These are phyloP conservation scores for Zootermopsis nevadensis DNA, from an alignment of 2,888 invertebrate genomes.

Conservation along the genomic window DNA sequence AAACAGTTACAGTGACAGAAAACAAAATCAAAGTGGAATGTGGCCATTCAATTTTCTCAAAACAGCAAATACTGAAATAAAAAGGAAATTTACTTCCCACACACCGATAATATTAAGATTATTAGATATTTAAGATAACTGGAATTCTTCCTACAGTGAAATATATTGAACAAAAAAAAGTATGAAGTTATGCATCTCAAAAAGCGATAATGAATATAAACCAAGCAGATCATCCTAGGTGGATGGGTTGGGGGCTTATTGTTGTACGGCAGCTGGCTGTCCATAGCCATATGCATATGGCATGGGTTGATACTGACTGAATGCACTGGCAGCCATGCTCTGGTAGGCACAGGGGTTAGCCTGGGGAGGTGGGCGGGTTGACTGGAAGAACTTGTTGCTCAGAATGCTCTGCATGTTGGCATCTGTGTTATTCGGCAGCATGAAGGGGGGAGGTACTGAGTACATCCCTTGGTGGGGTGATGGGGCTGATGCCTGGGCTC, in stretches of 20 bases:
- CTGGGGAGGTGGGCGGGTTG: conserved; percentile 68
- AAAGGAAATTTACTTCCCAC: conserved; percentile 54
- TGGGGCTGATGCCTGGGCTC: conserved; percentile 55
- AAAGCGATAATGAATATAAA: conserved; percentile 45
- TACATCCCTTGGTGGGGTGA: conserved; percentile 60
- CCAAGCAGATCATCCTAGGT: conserved; percentile 45
- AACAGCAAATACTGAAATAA: conserved; percentile 50
- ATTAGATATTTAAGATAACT: conserved; percentile 45
- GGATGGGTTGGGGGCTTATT: conserved; percentile 66
- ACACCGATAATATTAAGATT: conserved; percentile 54
- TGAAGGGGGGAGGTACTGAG: conserved; percentile 60
- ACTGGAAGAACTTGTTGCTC: conserved; percentile 81
- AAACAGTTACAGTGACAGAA: conserved; percentile 49
- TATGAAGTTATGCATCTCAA: conserved; percentile 38
- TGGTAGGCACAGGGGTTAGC: conserved; percentile 71
- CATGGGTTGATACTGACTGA: conserved; percentile 65
- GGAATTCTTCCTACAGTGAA: conserved; percentile 43
- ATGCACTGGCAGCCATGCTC: conserved; percentile 69
- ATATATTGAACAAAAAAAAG: conserved; percentile 39
- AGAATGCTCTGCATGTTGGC: conserved; percentile 68
- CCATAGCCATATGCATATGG: conserved; percentile 55
- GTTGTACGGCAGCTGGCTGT: conserved; percentile 69
- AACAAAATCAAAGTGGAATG: conserved; percentile 54
- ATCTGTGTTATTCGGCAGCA: conserved; percentile 64
- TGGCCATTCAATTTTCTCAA: conserved; percentile 50